A percentile compares a stretch with the other conserved stretches of the same genome.
phyloP scores from a whole-genome alignment of 2,113 vertebrate genomes.

The Phainopepla nitens region DNA sequence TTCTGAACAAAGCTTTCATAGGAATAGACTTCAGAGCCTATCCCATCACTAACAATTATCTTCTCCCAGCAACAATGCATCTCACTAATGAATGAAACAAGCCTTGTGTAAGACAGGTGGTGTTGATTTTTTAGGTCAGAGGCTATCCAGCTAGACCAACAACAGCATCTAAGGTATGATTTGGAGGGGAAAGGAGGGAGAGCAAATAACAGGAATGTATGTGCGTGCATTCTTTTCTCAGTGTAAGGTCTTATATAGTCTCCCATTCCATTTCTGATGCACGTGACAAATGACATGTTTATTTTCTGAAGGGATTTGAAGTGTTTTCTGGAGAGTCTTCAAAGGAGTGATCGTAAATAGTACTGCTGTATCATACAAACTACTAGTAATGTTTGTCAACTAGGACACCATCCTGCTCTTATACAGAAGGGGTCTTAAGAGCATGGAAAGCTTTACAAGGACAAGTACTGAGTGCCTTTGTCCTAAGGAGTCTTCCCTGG shows the following conservation, averaged over 20 bases:
- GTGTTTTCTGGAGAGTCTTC: background rate
- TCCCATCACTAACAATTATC: background rate
- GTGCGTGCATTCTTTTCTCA: background rate
- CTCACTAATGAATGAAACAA: background rate
- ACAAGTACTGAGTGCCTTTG: background rate
- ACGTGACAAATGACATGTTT: background rate
- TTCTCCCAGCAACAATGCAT: background rate
- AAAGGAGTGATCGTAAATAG: background rate
- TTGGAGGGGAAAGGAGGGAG: background rate
- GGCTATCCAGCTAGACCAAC: background rate
- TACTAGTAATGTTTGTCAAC: background rate
- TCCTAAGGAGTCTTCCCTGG: background rate
- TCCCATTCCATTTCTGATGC: background rate
- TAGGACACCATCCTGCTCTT: background rate
- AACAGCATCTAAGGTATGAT: background rate
- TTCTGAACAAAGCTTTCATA: background rate
- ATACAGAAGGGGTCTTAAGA: background rate
- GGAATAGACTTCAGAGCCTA: background rate
- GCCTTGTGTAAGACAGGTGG: background rate
- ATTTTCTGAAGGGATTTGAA: background rate
- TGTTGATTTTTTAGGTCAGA: slow-evolving; percentile 1
- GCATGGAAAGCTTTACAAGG: background rate
- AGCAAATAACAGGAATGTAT: background rate
- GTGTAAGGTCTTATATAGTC: background rate
- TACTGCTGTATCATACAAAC: background rate